Conservation (phyloP, 2,797 vertebrate species). For the Loris lydekkerianus region DNA sequence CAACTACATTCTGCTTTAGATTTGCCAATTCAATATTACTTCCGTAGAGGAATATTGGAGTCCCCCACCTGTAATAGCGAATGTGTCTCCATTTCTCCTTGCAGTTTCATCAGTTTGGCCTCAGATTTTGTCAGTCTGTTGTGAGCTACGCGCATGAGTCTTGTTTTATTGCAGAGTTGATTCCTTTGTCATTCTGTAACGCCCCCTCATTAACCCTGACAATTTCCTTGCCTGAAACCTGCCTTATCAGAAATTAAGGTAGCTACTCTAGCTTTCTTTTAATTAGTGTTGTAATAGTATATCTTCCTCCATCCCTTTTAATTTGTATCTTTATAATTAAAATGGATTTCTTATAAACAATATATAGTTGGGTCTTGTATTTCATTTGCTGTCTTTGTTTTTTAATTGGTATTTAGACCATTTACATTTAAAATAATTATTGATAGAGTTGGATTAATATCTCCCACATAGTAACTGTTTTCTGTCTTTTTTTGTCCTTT, state of each 20-base stretch:
- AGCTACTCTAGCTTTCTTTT: background rate
- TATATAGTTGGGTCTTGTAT: background rate
- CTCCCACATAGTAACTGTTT: background rate
- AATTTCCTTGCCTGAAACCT: constrained; percentile 27
- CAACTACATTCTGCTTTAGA: background rate
- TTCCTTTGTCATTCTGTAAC: background rate
- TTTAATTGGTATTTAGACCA: background rate
- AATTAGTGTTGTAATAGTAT: background rate
- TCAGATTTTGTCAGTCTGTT: background rate
- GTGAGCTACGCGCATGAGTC: background rate
- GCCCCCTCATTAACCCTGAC: background rate
- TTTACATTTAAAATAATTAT: background rate
- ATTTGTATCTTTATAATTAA: background rate
- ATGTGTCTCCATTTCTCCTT: background rate
- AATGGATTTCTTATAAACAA: background rate
- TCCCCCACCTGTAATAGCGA: background rate
- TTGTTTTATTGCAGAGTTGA: background rate
- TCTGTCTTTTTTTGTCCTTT: background rate
- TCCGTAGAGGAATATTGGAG: background rate
- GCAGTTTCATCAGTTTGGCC: background rate
- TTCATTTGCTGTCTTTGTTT: background rate
- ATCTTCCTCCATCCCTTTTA: constrained; percentile 2
- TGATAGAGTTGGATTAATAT: background rate
- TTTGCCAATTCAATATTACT: background rate
- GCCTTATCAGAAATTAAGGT: constrained; percentile 48